These are phyloP conservation scores for Drosophila eugracilis DNA, from an alignment of 1,140 invertebrate genomes.

Conservation along the genomic window DNA sequence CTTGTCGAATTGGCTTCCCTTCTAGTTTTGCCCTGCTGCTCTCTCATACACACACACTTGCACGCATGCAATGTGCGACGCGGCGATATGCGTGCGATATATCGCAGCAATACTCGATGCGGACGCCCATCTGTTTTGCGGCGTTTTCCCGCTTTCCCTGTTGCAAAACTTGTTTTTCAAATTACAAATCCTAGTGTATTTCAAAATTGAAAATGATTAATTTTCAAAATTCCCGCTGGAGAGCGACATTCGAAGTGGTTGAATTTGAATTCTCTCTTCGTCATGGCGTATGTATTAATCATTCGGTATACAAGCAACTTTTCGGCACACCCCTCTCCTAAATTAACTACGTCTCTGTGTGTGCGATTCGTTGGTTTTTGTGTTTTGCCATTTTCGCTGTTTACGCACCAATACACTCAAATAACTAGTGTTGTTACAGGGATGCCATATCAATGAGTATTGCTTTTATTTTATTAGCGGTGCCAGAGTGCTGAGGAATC, in stretches of 20 bases:
- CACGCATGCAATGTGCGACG: conserved; percentile 5
- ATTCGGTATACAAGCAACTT: conserved; percentile 17
- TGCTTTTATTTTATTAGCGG: neutral
- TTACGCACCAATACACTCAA: conserved; percentile 38
- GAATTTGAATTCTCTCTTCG: conserved; percentile 7
- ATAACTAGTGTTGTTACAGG: neutral
- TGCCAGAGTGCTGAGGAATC: neutral
- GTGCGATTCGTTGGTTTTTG: conserved; percentile 30
- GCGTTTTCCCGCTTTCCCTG: conserved; percentile 2
- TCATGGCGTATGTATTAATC: conserved; percentile 11
- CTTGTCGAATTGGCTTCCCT: neutral
- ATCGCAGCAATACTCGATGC: conserved; percentile 19
- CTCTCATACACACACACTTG: conserved; percentile 1
- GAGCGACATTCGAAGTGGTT: neutral
- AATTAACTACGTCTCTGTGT: conserved; percentile 32
- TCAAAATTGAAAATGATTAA: conserved; percentile 11
- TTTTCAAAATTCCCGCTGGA: neutral
- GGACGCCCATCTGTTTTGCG: conserved; percentile 25
- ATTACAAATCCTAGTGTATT: neutral
- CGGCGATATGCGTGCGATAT: conserved; percentile 15
- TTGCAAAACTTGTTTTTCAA: conserved; percentile 14
- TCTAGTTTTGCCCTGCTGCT: conserved; percentile 20
- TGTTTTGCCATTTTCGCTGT: conserved; percentile 26
- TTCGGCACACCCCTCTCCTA: conserved; percentile 12
- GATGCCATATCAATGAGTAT: neutral